A percentile compares a stretch with the other conserved stretches of the same genome.
Conservation (phyloP, 1,140 invertebrate genomes). For the Cherax quadricarinatus region DNA sequence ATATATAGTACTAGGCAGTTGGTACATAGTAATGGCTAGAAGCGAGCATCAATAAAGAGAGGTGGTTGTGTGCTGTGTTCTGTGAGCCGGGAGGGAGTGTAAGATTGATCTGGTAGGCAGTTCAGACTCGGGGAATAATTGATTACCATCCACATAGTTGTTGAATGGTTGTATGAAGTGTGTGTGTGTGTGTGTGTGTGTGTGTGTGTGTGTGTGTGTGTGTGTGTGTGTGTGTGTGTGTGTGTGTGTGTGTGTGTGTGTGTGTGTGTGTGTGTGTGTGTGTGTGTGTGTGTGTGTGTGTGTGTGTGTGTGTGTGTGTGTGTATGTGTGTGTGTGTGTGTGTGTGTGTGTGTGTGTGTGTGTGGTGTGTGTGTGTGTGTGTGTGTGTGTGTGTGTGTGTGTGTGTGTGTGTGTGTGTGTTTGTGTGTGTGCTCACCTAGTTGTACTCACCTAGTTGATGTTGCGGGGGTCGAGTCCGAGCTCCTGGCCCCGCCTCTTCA, state of each 20-base stretch:
- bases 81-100: neutral
- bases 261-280: neutral
- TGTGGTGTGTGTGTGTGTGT: neutral
- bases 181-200: neutral
- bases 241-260: constrained; percentile 2
- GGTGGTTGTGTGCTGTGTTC: too few species aligned
- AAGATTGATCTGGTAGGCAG: constrained; percentile 11
- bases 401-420: neutral
- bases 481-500: too few species aligned
- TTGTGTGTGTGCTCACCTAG: neutral
- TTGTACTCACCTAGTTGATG: too few species aligned
- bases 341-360: neutral
- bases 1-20: too few species aligned
- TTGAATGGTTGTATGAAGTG: constrained; percentile 41
- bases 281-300: neutral
- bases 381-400: neutral
- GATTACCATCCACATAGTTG: constrained; percentile 26
- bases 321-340: neutral
- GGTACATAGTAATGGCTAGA: too few species aligned
- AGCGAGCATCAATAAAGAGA: too few species aligned
- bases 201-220: neutral
- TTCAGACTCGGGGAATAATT: constrained; percentile 28
- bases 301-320: neutral
- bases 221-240: constrained; percentile 4
- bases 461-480: too few species aligned